Evolutionary conservation across 2,888 invertebrate species (phyloP).

Genomic region (Abrostola tripartita): DNA sequence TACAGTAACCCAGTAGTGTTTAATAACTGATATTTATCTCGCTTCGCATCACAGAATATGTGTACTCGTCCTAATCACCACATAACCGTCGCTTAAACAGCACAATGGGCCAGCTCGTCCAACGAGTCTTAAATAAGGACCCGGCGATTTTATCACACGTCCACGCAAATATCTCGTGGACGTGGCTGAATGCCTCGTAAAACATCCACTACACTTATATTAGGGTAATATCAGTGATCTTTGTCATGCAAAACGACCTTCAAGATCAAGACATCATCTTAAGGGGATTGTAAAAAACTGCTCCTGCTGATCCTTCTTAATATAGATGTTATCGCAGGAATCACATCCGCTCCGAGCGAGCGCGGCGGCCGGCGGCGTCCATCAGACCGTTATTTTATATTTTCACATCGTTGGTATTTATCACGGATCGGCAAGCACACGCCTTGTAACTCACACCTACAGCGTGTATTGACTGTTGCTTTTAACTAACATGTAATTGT

Average conservation of each 20-base stretch:
- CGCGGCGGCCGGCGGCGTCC: constrained; percentile 17
- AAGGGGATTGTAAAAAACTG: constrained; percentile 60
- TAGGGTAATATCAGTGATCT: constrained; percentile 79
- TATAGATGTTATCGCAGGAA: constrained; percentile 64
- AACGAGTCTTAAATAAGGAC: constrained; percentile 66
- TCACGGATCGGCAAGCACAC: constrained; percentile 18
- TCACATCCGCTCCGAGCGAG: constrained; percentile 46
- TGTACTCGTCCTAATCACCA: constrained; percentile 58
- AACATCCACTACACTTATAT: constrained; percentile 78
- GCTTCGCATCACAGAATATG: constrained; percentile 48
- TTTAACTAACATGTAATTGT: constrained; percentile 11
- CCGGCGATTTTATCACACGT: constrained; percentile 77
- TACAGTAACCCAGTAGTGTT: constrained; percentile 35
- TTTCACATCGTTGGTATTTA: constrained; percentile 47
- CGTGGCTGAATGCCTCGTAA: constrained; percentile 74
- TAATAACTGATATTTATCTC: constrained; percentile 52
- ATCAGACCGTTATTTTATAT: constrained; percentile 42
- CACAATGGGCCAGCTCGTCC: constrained; percentile 66
- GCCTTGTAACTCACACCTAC: constrained; percentile 23
- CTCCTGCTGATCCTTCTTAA: constrained; percentile 61
- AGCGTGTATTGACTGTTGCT: constrained; percentile 15
- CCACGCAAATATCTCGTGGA: constrained; percentile 74
- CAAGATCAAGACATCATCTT: constrained; percentile 64
- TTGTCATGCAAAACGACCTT: constrained; percentile 75
- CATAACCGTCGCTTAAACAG: constrained; percentile 71